Conservation (phyloP, 2,797 vertebrate genomes). For the Anomalospiza imberbis region DNA sequence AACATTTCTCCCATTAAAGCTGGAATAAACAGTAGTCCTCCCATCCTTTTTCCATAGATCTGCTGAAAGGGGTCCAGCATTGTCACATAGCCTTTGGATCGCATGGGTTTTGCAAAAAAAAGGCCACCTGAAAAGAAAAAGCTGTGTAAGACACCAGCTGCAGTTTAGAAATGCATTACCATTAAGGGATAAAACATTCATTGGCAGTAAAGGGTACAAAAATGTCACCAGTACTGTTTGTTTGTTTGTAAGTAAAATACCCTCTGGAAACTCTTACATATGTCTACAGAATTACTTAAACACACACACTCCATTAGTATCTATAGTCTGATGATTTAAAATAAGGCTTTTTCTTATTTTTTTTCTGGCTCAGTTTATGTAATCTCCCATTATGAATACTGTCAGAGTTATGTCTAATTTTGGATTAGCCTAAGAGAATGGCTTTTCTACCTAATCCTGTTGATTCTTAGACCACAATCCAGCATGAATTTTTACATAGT, state of each 20-base stretch:
- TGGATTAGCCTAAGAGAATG: not conserved
- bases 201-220: not conserved
- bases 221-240: not conserved
- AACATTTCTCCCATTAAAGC: slow-evolving; percentile 98
- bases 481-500: not conserved
- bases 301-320: not conserved
- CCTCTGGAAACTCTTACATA: not conserved
- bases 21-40: slow-evolving; percentile 93
- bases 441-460: not conserved
- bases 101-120: slow-evolving; percentile 98
- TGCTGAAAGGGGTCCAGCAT: slow-evolving; percentile 98
- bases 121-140: slow-evolving; percentile 83
- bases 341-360: not conserved
- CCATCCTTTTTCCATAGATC: slow-evolving; percentile 95
- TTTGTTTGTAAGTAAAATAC: not conserved
- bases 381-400: not conserved
- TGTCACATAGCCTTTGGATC: slow-evolving; percentile 93
- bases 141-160: not conserved
- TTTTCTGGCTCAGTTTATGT: not conserved
- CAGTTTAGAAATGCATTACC: not conserved
- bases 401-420: not conserved
- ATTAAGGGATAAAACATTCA: not conserved
- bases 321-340: not conserved
- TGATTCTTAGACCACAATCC: not conserved
- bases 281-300: not conserved